These are phyloP conservation scores for Hemiscyllium ocellatum DNA, from an alignment of 2,113 vertebrate genomes.

Conservation along the genomic window DNA sequence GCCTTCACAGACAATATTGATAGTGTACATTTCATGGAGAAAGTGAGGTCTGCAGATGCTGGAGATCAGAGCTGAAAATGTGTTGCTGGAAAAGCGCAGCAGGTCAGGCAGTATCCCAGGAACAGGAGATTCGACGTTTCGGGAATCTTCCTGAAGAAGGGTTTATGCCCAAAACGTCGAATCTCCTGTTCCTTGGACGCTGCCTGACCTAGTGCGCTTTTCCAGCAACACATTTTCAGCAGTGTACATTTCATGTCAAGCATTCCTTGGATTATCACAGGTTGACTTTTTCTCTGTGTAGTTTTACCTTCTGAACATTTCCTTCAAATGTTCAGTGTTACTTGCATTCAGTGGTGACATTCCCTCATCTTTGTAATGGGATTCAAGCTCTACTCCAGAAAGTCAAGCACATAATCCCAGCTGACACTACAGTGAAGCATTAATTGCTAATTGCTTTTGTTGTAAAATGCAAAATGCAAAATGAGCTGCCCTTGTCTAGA, in stretches of 20 bases:
- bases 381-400: not conserved
- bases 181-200: no score
- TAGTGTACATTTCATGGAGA: not conserved
- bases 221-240: no score
- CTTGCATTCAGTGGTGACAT: not conserved
- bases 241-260: not conserved
- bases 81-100: no score
- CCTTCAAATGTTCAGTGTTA: not conserved
- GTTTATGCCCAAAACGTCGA: no score
- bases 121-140: no score
- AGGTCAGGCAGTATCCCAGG: no score
- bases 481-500: not conserved
- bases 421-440: not conserved
- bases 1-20: not conserved
- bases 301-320: conserved; percentile 11
- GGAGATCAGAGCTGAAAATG: no score
- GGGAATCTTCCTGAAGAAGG: no score
- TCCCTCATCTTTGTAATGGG: not conserved
- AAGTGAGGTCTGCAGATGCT: no score
- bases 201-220: no score
- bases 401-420: not conserved
- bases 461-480: not conserved
- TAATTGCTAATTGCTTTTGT: not conserved
- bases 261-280: not conserved
- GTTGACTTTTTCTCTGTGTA: not conserved